Conservation (phyloP, 2,888 invertebrate species). For the Scrobipalpa costella region DNA sequence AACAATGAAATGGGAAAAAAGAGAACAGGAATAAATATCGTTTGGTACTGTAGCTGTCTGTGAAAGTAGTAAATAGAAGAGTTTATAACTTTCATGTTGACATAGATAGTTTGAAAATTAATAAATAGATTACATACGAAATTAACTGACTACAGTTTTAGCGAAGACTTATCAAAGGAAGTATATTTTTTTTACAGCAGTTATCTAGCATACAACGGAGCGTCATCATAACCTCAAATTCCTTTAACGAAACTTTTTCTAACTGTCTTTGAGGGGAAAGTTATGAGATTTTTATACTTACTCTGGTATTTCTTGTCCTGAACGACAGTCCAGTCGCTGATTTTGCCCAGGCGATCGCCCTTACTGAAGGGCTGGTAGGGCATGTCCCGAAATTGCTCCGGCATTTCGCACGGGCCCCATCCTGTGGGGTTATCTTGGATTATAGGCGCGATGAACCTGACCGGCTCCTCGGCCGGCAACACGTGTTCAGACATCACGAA, state of each 20-base stretch:
- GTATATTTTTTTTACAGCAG: constrained; percentile 33
- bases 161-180: too few species aligned
- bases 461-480: constrained; percentile 80
- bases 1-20: too few species aligned
- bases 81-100: too few species aligned
- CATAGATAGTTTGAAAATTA: too few species aligned
- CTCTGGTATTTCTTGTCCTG: constrained; percentile 97
- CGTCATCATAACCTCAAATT: constrained; percentile 52
- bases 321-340: constrained; percentile 99
- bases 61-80: too few species aligned
- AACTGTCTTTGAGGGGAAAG: neutral
- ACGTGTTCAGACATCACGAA: constrained; percentile 74
- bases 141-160: too few species aligned
- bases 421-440: constrained; percentile 94
- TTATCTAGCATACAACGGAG: constrained; percentile 31
- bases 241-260: neutral
- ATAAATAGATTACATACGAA: too few species aligned
- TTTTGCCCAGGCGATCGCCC: constrained; percentile 98
- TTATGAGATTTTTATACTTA: constrained; percentile 68
- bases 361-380: constrained; percentile 99
- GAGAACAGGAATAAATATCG: too few species aligned
- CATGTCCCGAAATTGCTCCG: constrained; percentile 96
- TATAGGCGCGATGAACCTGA: constrained; percentile 86
- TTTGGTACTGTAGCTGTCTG: too few species aligned
- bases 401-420: constrained; percentile 98